phyloP scores from a whole-genome alignment of 2,797 vertebrate genomes.

The Diglossa cyanea region DNA sequence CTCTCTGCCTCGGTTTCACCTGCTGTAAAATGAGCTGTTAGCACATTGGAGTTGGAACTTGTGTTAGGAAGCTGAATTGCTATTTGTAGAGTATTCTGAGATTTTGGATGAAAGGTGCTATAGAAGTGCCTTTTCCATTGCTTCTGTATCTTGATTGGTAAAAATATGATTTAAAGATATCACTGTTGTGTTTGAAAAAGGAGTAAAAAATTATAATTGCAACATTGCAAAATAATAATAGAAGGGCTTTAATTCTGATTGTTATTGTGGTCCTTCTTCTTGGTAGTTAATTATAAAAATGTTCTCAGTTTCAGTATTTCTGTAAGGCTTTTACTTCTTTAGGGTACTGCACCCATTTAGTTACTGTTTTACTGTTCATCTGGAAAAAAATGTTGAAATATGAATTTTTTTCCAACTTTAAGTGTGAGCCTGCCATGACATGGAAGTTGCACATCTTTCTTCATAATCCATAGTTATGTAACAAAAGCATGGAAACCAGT shows the following conservation, averaged over 20 bases:
- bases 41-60: background rate
- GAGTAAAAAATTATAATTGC: background rate
- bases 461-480: background rate
- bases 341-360: background rate
- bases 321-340: background rate
- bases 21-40: constrained; percentile 14
- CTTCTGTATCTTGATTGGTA: background rate
- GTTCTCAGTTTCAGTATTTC: background rate
- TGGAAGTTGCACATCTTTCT: background rate
- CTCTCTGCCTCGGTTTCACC: background rate
- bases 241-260: background rate
- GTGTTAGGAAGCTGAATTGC: background rate
- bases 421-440: rapidly evolving
- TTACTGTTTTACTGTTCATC: background rate
- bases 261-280: background rate
- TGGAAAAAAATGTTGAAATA: background rate
- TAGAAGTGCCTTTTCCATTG: background rate
- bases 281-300: background rate
- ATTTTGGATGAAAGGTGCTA: background rate
- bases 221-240: background rate
- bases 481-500: background rate
- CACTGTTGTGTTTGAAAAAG: background rate
- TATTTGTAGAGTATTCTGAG: background rate
- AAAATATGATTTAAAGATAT: background rate
- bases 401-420: background rate